Evolutionary conservation across 2,888 invertebrate genomes (phyloP), one percentile per base, ranked within the genome.

Genomic region (Elmis aenea): DNA sequence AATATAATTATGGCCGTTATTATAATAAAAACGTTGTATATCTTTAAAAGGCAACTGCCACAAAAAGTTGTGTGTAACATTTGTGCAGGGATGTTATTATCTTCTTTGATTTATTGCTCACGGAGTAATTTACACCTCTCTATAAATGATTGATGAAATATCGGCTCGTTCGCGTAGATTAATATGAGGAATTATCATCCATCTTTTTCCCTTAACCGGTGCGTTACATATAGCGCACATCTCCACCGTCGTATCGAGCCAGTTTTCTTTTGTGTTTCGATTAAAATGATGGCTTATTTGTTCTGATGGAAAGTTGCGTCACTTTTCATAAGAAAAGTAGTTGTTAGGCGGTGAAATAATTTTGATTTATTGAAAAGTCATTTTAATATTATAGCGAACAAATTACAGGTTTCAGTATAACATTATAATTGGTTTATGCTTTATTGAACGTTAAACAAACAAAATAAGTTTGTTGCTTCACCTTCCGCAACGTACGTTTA

Each of bases 291-390:
- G 20, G 33, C 33, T 35, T 35, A 29, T 31, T 37, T 24, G 20
- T 31, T 24, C 23, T 22, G 32, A 38, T 38, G 38, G 38, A 31
- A 37, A 37, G 30, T 37, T 38, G 16, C 32, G 31, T 31, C 26
- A 32, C 32, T 38, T 32, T 32, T 32, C 31, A 38, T 32, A 32
- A 23, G 31, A 38, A 38, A 38, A 38, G 32, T 32, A 32, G 27
- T 23, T 26, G 32, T 38, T 38, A 38, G 16, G 26, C 24, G 33
- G 29, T 38, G 33, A 38, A 38, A 38, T 38, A 38, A 33, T 22
- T 28, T 27, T 38, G 38, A 38, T 38, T 38, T 38, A 38, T 38
- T 33, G 33, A 38, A 38, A 33, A 33, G 23, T 31, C 29, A 29
- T 33, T 33, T 38, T 38, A 20, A 38, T 33, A 25, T 38, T 33